Base-by-base conservation (phyloP, 92 coral and sea anemone species). In the Montipora capitata region DNA sequence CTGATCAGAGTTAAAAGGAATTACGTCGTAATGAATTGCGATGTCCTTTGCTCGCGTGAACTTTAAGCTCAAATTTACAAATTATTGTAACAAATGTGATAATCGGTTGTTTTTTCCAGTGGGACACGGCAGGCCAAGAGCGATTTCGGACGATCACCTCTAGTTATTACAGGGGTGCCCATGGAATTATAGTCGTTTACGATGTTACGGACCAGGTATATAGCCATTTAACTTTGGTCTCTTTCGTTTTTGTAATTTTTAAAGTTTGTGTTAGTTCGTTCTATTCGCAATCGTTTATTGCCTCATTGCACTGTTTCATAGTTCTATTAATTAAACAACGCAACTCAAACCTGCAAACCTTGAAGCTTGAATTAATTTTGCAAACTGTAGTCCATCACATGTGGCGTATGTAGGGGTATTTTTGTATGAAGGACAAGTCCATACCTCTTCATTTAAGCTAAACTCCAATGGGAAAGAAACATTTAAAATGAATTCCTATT, bases 121-220 rank as follows among this genome's bases (percentile, higher is more conserved):
- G 99, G 99, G 99, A 97, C 45, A 97, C 99, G 63, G 99, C 99
- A 41, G 99, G 99, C 3, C 99, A 97, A 77, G 99, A 97, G 68
- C 79, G 99, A 27, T 97, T 97, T 94, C 91, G 99, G 69, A 97
- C 99, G 49, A 97, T 97, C 56, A 97, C 98, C 16, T 97, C 99
- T 17, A 97, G 99, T 86, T 97, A 97, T 80, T 97, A 97, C 40
- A 96, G 99, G 4, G 99, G 99, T 5, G 99, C 99, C 10, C 99
- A 97, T 82, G 99, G 99, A 39, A 97, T 97, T 63, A 97, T 97
- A 64, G 98, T 97, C 62, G 99, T 97, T 70, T 97, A 97, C 81
- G 99, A 97, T 92, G 99, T 97, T 76, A 97, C 99, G 61, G 99
- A 97, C 66, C 99, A 97, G 98, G 99, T 96, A 81, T 51, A 38